Percentiles rank a stretch among this genome's conserved stretches.
Evolutionary conservation across 2,888 invertebrate species (phyloP).

Genomic region (Doris montereyensis): DNA sequence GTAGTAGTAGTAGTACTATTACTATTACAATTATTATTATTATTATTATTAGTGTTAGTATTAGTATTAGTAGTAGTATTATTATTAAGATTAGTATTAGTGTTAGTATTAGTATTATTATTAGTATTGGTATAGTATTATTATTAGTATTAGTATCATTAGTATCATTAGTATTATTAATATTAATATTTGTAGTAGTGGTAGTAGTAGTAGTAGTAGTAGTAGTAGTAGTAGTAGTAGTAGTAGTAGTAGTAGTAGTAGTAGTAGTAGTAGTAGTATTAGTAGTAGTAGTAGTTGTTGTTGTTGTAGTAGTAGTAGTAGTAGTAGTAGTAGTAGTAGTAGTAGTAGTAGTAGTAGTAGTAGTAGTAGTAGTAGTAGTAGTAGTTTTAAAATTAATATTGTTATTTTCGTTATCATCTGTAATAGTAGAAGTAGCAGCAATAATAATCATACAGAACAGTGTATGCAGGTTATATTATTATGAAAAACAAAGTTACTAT

Average conservation of each 20-base stretch:
- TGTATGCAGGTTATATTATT: too few species aligned
- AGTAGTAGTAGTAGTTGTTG: conserved; percentile 11
- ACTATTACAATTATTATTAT: background rate
- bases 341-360: conserved; percentile 20
- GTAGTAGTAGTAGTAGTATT: conserved; percentile 6
- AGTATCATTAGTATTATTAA: background rate
- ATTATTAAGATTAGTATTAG: too few species aligned
- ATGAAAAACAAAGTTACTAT: too few species aligned
- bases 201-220: conserved; percentile 16
- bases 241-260: conserved; percentile 20
- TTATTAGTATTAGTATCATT: background rate
- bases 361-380: conserved; percentile 20
- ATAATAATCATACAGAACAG: too few species aligned
- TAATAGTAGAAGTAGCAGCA: too few species aligned
- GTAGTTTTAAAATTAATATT: too few species aligned
- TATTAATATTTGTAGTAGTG: background rate
- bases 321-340: conserved; percentile 16
- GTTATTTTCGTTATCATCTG: too few species aligned
- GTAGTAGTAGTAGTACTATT: conserved; percentile 10
- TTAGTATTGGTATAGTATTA: background rate
- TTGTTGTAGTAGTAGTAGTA: conserved; percentile 8
- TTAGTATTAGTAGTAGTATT: background rate
- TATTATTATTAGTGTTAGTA: conserved; percentile 4
- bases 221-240: conserved; percentile 14
- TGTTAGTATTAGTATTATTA: background rate